phyloP scores from a whole-genome alignment of 2,113 vertebrate genomes.

The Silurus meridionalis region DNA sequence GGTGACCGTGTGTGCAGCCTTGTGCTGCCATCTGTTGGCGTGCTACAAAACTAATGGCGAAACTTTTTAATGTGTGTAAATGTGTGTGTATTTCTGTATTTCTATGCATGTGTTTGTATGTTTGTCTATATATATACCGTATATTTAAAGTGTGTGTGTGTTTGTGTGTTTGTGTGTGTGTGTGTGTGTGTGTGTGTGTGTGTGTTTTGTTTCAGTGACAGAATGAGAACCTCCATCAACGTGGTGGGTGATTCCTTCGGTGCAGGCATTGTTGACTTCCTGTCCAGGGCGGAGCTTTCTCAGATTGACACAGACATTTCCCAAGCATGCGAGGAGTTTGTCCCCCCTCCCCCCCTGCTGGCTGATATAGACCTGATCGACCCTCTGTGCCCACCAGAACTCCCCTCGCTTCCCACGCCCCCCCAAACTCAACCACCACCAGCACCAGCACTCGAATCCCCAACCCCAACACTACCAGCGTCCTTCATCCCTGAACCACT shows the following conservation, averaged over 20 bases:
- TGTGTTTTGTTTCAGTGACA: constrained; percentile 70
- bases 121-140: too few relatives aligned
- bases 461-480: constrained; percentile 43
- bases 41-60: too few relatives aligned
- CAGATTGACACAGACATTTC: constrained; percentile 68
- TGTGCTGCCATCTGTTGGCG: too few relatives aligned
- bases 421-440: constrained; percentile 70
- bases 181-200: too few relatives aligned
- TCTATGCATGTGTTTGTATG: too few relatives aligned
- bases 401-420: constrained; percentile 73
- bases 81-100: not conserved
- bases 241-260: constrained; percentile 83
- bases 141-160: not conserved
- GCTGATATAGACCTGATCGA: constrained; percentile 68
- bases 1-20: too few relatives aligned
- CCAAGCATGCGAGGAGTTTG: constrained; percentile 62
- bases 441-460: constrained; percentile 45
- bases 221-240: constrained; percentile 82
- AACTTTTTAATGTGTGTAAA: not conserved
- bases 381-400: constrained; percentile 68
- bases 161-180: not conserved
- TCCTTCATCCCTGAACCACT: constrained; percentile 46
- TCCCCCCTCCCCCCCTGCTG: constrained; percentile 68
- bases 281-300: constrained; percentile 73
- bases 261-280: constrained; percentile 78